A percentile compares a stretch with the other conserved stretches of the same genome.
These are phyloP conservation scores for Brachionus rotundiformis DNA, from an alignment of 1,140 invertebrate species.

Conservation along the genomic window DNA sequence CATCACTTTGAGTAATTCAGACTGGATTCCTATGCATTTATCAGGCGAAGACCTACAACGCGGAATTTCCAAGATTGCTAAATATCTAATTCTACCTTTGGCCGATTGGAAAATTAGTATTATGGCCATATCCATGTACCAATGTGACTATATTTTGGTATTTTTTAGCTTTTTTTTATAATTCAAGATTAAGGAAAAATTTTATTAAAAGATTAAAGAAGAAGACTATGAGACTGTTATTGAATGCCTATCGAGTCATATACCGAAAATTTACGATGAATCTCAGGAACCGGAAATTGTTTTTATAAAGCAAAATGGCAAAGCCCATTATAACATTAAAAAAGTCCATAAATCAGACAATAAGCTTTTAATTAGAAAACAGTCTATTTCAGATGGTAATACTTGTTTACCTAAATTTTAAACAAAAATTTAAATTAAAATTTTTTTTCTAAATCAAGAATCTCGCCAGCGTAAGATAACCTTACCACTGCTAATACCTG, in stretches of 20 bases:
- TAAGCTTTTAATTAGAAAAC: neutral
- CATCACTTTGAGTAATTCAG: constrained; percentile 25
- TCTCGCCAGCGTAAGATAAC: neutral
- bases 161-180: neutral
- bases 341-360: neutral
- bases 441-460: neutral
- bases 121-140: constrained; percentile 50
- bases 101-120: constrained; percentile 47
- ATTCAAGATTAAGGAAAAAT: too few species aligned
- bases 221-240: constrained; percentile 45
- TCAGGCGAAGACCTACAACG: constrained; percentile 30
- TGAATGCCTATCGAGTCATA: constrained; percentile 40
- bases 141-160: constrained; percentile 49
- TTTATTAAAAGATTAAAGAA: constrained; percentile 46
- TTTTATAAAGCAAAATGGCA: constrained; percentile 40
- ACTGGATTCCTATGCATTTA: constrained; percentile 51
- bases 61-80: constrained; percentile 50
- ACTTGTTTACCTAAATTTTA: neutral
- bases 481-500: constrained; percentile 26
- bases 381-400: constrained; percentile 2
- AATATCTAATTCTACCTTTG: constrained; percentile 41
- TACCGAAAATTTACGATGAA: constrained; percentile 49
- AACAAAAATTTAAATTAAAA: neutral
- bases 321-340: constrained; percentile 31
- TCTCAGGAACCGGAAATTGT: constrained; percentile 24